Percentiles rank a stretch among this genome's conserved stretches.
phyloP scores from a whole-genome alignment of 1,140 invertebrate genomes.

The Eupristina koningsbergeri region DNA sequence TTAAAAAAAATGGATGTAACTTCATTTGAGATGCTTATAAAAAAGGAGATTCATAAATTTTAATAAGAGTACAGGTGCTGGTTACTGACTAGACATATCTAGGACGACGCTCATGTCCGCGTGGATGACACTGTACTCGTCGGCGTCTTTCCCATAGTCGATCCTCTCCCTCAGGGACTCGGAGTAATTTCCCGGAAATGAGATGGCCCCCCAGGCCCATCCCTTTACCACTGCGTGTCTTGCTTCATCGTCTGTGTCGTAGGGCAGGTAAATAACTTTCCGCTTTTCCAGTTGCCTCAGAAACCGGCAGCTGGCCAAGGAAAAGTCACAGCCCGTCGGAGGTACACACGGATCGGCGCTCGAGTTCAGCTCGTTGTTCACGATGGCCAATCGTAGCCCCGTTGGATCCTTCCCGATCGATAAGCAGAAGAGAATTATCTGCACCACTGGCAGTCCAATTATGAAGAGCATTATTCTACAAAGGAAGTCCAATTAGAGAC shows the following conservation, averaged over 20 bases:
- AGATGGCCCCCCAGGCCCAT: conserved; percentile 86
- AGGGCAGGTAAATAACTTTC: conserved; percentile 75
- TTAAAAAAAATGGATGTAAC: too few species aligned
- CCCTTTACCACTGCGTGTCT: conserved; percentile 82
- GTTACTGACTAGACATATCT: conserved; percentile 90
- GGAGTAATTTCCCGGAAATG: conserved; percentile 89
- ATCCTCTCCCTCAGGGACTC: conserved; percentile 81
- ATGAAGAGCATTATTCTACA: conserved; percentile 90
- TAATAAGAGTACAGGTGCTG: too few species aligned
- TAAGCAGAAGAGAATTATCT: conserved; percentile 94
- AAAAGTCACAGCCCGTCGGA: conserved; percentile 77
- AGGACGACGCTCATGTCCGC: conserved; percentile 86
- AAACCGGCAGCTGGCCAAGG: conserved; percentile 83
- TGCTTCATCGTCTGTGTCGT: conserved; percentile 75
- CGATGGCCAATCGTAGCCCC: conserved; percentile 86
- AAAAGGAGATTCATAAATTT: too few species aligned
- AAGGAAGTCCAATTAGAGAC: conserved; percentile 21
- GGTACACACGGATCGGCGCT: conserved; percentile 72
- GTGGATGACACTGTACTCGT: conserved; percentile 79
- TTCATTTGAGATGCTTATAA: too few species aligned
- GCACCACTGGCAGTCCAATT: conserved; percentile 90
- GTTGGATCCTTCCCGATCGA: conserved; percentile 93
- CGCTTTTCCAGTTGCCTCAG: conserved; percentile 79
- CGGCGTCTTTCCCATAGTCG: conserved; percentile 79
- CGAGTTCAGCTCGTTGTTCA: conserved; percentile 85